Evolutionary conservation across 1,140 invertebrate species (phyloP), one percentile per base, ranked within the genome.

Genomic region (Penaeus indicus): DNA sequence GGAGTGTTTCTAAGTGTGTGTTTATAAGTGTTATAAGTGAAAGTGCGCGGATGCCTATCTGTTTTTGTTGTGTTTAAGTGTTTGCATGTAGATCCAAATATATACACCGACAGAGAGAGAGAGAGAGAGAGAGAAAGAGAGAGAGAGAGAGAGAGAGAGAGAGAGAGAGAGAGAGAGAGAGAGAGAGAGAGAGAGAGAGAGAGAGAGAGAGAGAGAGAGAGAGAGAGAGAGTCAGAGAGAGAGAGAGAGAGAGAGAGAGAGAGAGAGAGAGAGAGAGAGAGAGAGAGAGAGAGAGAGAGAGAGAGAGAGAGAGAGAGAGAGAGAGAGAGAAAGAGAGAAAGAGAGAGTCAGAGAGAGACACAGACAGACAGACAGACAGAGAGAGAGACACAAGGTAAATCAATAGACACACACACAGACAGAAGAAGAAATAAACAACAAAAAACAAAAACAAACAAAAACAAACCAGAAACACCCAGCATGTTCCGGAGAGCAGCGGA

Each of bases 251-350:
- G 32, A 78, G 32, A 19, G 22, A 78, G 32, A 25, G 32, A 78
- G 32, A 38, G 32, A 25, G 22, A 25, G 32, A 78, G 22, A 22
- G 22, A 78, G 32, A 25, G 32, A 38, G 10, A 78, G 75, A 78
- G 10, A 78, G 75, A 78, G 10, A 78, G 75, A 78, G 10, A 4
- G 75, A 78, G 10, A 78, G 3, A 78, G 75, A 78, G 75, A 78
- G 75, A 78, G 75, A 78, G 75, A 78, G 75, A 78, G 75, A 78
- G 75, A 78, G 75, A 78, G 10, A 78, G 75, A 78, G 10, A 78
- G 10, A 78, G 75, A 78, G 75, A 78, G 8, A 1, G 22, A 38
- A 3, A 78, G 32, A 25, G 22, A 25, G 1, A 38, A 21, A 78
- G 3, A 78, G 10, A 78, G 3, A 3, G 32, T 3, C 3, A 38